Evolutionary conservation across 1,140 invertebrate genomes (phyloP), one percentile per base, ranked within the genome.

Genomic region (Hycleus cichorii): DNA sequence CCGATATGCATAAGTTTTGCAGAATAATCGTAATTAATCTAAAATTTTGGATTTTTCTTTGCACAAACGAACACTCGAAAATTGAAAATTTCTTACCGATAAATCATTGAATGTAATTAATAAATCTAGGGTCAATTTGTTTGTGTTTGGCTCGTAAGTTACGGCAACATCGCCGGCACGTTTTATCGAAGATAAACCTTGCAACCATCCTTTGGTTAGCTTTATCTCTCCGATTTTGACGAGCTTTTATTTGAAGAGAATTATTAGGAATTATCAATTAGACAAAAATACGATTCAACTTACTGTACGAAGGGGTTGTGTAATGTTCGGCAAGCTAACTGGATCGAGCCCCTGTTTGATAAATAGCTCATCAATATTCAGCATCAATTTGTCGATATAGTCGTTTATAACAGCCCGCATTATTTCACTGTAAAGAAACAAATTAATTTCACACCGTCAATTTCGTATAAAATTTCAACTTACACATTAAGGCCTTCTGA

Each of bases 1-100:
- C 77, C 76, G 24, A 79, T 65, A 48, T 74, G 72, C 76, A 78
- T 78, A 38, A 77, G 72, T 65, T 75, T 64, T 9, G 77, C 52
- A 39, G 27, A 40, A 25, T 55, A 55, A 44, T 55, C 44, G 39
- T 47, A 55, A 24, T 38, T 55, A 24, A 47, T 18, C 26, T 55
- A 32, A 10, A 42, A 42, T 46, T 38, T 3, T 1, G 27, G 11
- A 5, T 49, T 10, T 32, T 32, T 27, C 3, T 32, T 27, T 49
- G 3, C 32, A 18, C 32, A 42, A 42, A 42, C 12, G 1, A 2
- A 11, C 2, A 7, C 40, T 5, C 40, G 3, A 10, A 8, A n/a
- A 11, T 42, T 11, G 40, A n/a, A 42, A 39, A 39, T 6, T 12
- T 4, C 5, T 49, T 49, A 49, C 47, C 11, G 24, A 7, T 12